A percentile compares a stretch with the other conserved stretches of the same genome.
Evolutionary conservation across 2,113 vertebrate species (phyloP).

Genomic region (Hippocampus comes): DNA sequence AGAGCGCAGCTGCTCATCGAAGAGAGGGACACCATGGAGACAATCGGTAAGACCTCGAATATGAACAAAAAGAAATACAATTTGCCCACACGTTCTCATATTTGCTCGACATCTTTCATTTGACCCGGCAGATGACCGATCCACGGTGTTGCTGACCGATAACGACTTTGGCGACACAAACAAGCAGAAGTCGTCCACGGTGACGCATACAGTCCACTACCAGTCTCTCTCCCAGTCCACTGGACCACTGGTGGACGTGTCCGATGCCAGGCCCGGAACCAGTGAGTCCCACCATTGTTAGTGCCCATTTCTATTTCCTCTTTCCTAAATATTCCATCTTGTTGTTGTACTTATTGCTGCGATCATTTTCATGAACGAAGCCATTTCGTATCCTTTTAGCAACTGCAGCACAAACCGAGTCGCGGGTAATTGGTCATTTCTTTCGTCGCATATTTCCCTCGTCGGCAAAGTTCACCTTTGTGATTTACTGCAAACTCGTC

Average conservation of each 20-base stretch:
- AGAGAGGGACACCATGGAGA: constrained; percentile 98
- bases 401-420: background rate
- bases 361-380: constrained; percentile 6
- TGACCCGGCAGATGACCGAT: constrained; percentile 83
- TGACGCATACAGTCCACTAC: constrained; percentile 97
- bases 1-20: constrained; percentile 98
- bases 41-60: constrained; percentile 79
- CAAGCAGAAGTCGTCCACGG: constrained; percentile 96
- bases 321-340: constrained; percentile 39
- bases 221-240: constrained; percentile 97
- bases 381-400: background rate
- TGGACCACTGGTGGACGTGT: constrained; percentile 94
- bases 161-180: constrained; percentile 95
- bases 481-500: background rate
- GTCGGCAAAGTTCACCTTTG: background rate
- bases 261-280: constrained; percentile 95
- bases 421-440: background rate
- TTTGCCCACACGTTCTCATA: background rate
- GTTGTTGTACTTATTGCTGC: constrained; percentile 2
- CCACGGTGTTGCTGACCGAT: constrained; percentile 91
- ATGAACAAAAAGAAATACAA: background rate
- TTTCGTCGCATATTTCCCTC: constrained; percentile 7
- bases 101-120: background rate
- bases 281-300: constrained; percentile 82
- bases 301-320: constrained; percentile 57